Conservation (phyloP, 2,797 vertebrate species). For the Anguilla megastoma region DNA sequence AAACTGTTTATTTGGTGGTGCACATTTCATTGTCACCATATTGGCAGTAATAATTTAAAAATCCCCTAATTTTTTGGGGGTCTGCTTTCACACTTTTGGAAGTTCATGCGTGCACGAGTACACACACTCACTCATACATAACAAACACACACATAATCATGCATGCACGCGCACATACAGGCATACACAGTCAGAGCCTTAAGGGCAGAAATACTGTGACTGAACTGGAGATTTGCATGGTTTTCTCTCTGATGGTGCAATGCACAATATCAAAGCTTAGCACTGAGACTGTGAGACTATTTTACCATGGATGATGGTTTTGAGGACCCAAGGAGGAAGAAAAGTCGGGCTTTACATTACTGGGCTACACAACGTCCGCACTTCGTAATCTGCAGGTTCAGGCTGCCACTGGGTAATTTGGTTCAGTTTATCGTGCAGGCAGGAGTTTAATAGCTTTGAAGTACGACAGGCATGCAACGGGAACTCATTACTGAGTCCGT, state of each 20-base stretch:
- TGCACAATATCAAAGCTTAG: conserved; percentile 41
- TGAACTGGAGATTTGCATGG: conserved; percentile 23
- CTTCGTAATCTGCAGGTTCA: conserved; percentile 39
- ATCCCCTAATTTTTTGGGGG: neutral
- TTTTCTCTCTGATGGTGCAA: conserved; percentile 8
- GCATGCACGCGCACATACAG: neutral
- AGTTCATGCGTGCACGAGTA: neutral
- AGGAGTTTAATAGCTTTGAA: conserved; percentile 40
- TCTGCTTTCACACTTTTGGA: neutral
- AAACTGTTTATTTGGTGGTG: neutral
- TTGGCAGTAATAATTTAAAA: neutral
- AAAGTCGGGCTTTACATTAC: conserved; percentile 30
- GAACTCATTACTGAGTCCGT: conserved; percentile 53
- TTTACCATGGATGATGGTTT: conserved; percentile 26
- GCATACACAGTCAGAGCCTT: neutral
- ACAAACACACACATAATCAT: neutral
- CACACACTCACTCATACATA: neutral
- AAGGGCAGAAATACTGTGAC: neutral
- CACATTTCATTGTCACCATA: neutral
- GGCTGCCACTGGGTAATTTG: conserved; percentile 43
- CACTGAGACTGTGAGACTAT: conserved; percentile 33
- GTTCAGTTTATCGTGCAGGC: conserved; percentile 51
- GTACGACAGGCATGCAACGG: conserved; percentile 45
- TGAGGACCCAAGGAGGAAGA: conserved; percentile 18
- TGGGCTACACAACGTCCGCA: conserved; percentile 26